Base-by-base conservation (phyloP, 1,140 invertebrate genomes). In the Chrysoperla carnea region DNA sequence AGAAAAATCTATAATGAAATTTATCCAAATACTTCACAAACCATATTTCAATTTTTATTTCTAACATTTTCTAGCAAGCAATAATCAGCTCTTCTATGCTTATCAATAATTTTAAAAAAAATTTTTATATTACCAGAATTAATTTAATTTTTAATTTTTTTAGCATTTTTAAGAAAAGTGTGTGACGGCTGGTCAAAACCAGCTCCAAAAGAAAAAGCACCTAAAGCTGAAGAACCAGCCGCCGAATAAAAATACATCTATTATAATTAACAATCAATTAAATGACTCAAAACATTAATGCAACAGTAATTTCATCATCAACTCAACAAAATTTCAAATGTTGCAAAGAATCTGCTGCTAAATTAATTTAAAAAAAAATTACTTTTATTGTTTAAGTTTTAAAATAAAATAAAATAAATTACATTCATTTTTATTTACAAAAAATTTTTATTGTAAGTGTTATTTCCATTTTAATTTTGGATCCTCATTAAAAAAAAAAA, bases 91-190 rank as follows among this genome's bases (percentile, higher is more conserved):
- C 17, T 23, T n/a, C n/a, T 23, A 23, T 37, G 39, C 28, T 41
- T 38, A 33, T 42, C 8, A 11, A 11, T 33, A 4, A 11, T 12
- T 52, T 12, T 52, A 51, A 47, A 36, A 39, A 43, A 40, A 46
- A 46, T 45, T 52, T 51, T 48, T 46, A 23, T 46, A 48, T 47
- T n/a, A n/a, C n/a, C n/a, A 13, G 3, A 41, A 46, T 27, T 29
- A 33, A 36, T 39, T 31, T 40, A 29, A 29, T 29, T 43, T 28
- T 44, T 49, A 33, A 3, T 50, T 43, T 58, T 65, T 64, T 9
- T 62, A 79, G 76, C 73, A 68, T 78, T 78, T 67, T 75, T 79
- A 56, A 69, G 69, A 65, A 73, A 66, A 69, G 69, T 79, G 69
- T 76, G 75, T 62, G 75, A 76, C 40, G 73, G 69, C 48, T 66